Evolutionary conservation across 2,888 invertebrate genomes (phyloP).

Genomic region (Meghimatium bilineatum): DNA sequence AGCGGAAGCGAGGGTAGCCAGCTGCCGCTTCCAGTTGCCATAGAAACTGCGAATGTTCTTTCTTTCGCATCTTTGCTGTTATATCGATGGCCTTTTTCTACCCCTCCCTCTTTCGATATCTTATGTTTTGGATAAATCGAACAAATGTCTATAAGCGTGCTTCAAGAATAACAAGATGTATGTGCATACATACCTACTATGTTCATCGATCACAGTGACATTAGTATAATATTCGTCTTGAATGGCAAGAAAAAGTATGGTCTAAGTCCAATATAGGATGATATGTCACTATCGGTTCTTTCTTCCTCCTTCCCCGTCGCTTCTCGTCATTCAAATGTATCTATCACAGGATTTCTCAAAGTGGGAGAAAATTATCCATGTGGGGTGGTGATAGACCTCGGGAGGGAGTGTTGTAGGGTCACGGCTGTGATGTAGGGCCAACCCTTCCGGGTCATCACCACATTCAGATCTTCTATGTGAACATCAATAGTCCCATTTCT

Average conservation of each 20-base stretch:
- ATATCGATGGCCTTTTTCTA: neutral
- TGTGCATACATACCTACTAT: no score
- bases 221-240: neutral
- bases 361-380: no score
- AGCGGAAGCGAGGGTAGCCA: constrained; percentile 19
- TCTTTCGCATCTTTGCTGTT: neutral
- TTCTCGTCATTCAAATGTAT: no score
- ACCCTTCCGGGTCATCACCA: no score
- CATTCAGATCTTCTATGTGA: no score
- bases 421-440: no score
- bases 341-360: no score
- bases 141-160: neutral
- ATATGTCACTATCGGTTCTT: neutral
- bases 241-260: neutral
- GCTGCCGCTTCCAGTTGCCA: constrained; percentile 32
- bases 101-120: neutral
- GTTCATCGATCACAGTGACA: neutral
- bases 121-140: neutral
- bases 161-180: no score
- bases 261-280: neutral
- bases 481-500: no score
- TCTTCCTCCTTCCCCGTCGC: neutral
- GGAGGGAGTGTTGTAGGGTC: no score
- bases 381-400: no score
- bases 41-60: constrained; percentile 7